phyloP scores from a whole-genome alignment of 1,140 invertebrate genomes.

The Meteorus sp. region DNA sequence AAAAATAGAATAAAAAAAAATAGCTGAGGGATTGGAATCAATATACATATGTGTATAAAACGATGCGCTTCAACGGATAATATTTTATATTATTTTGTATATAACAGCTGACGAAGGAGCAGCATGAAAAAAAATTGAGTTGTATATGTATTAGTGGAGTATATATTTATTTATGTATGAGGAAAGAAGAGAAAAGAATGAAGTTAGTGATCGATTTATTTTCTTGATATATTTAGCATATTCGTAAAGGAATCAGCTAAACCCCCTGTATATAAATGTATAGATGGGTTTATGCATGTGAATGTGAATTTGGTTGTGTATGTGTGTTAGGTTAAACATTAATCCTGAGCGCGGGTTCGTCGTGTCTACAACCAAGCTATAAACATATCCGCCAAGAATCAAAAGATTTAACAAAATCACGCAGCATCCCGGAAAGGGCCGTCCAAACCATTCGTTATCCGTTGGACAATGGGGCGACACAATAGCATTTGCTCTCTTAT shows the following conservation, averaged over 20 bases:
- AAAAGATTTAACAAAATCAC: constrained; percentile 28
- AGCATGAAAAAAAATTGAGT: no score
- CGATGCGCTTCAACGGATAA: not conserved
- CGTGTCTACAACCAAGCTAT: constrained; percentile 8
- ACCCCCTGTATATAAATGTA: not conserved
- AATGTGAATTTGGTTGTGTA: not conserved
- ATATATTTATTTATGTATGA: not conserved
- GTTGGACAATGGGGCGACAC: constrained; percentile 34
- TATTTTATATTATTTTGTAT: no score
- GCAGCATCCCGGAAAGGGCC: constrained; percentile 26
- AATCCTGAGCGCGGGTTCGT: constrained; percentile 2
- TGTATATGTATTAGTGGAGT: not conserved
- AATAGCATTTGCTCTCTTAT: constrained; percentile 40
- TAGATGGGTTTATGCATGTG: not conserved
- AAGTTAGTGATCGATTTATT: not conserved
- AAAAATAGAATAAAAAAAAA: not conserved
- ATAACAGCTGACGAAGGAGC: no score
- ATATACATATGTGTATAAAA: not conserved
- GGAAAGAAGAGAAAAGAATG: no score
- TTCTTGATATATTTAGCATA: constrained; percentile 4
- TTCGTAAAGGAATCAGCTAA: not conserved
- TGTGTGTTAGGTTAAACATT: constrained; percentile 3
- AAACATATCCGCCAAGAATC: constrained; percentile 18
- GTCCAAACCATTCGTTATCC: constrained; percentile 30
- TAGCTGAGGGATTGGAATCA: no score